phyloP scores from a whole-genome alignment of 2,888 invertebrate species.

The Thereva nobilitata region DNA sequence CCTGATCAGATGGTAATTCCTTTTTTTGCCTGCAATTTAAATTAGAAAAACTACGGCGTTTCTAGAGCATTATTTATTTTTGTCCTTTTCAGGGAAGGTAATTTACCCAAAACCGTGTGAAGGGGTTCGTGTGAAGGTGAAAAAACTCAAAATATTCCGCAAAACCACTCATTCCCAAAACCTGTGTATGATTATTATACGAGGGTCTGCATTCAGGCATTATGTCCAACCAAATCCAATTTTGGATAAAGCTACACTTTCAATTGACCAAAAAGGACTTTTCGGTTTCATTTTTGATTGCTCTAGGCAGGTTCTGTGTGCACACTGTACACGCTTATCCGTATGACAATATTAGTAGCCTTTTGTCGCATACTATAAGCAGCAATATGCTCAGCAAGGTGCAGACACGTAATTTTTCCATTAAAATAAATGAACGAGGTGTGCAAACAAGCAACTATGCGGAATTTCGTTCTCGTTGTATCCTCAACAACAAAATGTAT shows the following conservation, averaged over 20 bases:
- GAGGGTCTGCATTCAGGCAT: conserved; percentile 18
- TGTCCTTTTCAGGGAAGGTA: too few species aligned
- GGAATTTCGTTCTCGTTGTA: too few species aligned
- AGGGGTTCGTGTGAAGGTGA: too few species aligned
- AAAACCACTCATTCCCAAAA: too few species aligned
- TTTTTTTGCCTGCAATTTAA: too few species aligned
- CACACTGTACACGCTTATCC: background rate
- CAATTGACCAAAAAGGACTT: conserved; percentile 18
- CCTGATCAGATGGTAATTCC: conserved; percentile 27
- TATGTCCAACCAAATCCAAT: conserved; percentile 23
- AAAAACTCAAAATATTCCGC: too few species aligned
- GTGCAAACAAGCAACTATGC: conserved; percentile 36
- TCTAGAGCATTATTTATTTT: too few species aligned
- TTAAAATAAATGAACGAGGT: conserved; percentile 41
- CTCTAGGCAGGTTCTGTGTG: background rate
- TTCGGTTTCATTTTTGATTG: conserved; percentile 18
- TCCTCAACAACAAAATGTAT: too few species aligned
- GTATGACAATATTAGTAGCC: background rate
- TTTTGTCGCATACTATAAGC: conserved; percentile 11
- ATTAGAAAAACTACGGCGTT: too few species aligned
- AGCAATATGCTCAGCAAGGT: too few species aligned
- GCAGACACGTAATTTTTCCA: conserved; percentile 39
- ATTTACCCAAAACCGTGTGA: too few species aligned
- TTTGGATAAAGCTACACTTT: conserved; percentile 34
- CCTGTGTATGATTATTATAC: too few species aligned